phyloP scores from a whole-genome alignment of 2,888 invertebrate genomes.

The Hirtodrosophila histrioides region DNA sequence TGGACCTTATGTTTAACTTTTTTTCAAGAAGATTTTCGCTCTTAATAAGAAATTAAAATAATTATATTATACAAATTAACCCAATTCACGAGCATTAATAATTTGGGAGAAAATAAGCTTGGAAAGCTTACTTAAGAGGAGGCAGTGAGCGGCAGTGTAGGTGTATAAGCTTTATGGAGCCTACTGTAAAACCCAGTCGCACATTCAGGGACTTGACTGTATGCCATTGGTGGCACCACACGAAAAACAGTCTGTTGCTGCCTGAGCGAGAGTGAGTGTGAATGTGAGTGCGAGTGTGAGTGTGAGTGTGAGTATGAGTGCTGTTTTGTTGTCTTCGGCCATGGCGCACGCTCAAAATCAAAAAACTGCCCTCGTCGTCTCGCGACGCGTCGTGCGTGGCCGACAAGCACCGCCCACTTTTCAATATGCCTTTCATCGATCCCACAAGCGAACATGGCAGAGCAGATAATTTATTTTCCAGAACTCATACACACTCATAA shows the following conservation, averaged over 20 bases:
- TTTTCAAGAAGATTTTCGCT: too few species aligned
- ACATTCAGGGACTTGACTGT: conserved; percentile 34
- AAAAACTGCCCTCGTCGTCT: conserved; percentile 45
- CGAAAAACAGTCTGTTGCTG: conserved; percentile 10
- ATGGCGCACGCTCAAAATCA: conserved; percentile 70
- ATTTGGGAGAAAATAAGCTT: too few species aligned
- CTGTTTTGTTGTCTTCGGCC: conserved; percentile 35
- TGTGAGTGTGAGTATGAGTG: conserved; percentile 9
- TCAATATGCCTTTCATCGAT: conserved; percentile 70
- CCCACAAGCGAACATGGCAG: conserved; percentile 54
- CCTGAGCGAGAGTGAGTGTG: conserved; percentile 14
- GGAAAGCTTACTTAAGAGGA: too few species aligned
- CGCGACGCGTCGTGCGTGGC: conserved; percentile 48
- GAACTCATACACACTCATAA: conserved; percentile 7
- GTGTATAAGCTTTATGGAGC: neutral
- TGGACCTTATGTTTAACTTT: too few species aligned
- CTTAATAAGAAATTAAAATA: too few species aligned
- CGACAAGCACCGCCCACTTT: conserved; percentile 72
- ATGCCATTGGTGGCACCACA: conserved; percentile 20
- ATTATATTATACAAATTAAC: too few species aligned
- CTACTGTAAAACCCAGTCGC: conserved; percentile 6
- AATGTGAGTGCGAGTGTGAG: conserved; percentile 10
- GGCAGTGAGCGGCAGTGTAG: too few species aligned
- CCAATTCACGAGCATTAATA: too few species aligned
- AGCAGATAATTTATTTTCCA: conserved; percentile 62